Evolutionary conservation across 2,797 vertebrate genomes (phyloP), one percentile per base, ranked within the genome.

Genomic region (Hippopotamyrus pictus): DNA sequence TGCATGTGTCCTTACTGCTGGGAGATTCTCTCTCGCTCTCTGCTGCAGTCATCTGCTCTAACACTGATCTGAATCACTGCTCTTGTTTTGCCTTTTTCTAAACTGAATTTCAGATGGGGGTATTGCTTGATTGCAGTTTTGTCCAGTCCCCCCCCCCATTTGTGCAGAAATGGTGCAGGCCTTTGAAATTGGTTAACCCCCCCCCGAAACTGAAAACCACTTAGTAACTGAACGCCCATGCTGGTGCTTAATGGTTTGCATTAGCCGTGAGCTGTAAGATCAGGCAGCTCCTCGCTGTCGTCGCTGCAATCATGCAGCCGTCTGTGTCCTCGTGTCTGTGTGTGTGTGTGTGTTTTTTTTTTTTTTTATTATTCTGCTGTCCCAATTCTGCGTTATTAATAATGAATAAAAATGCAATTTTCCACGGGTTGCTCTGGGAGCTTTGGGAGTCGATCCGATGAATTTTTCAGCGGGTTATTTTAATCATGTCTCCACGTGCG

Each of bases 381-480:
- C 95, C 95, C 98, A 98, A 99, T 98, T 99, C 95, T 91, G 94
- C 95, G 96, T 97, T 99, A 98, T 99, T 98, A 99, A 99, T 99
- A 99, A 99, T 99, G 97, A 97, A 99, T 99, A 98, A 97, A 98
- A 98, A 96, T 94, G 96, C 97, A 97, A 97, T 99, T 98, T 98
- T 97, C 96, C 96, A 91, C 93, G 93, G 95, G 96, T 95, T 96
- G 97, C 97, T 97, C 91, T 91, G 95, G 97, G 94, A 97, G 97
- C 96, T 92, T 94, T 92, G 97, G 97, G 97, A 98, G 97, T 97
- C 96, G 97, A 96, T 98, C 96, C 97, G 96, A 98, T 99, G 98
- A 99, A 99, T 99, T 99, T 99, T 99, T 99, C 97, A 99, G 95
- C 96, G 97, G 96, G 96, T 98, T 98, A 99, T 99, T 99, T 99